Evolutionary conservation across 2,797 vertebrate species (phyloP).

Genomic region (Echeneis naucrates): DNA sequence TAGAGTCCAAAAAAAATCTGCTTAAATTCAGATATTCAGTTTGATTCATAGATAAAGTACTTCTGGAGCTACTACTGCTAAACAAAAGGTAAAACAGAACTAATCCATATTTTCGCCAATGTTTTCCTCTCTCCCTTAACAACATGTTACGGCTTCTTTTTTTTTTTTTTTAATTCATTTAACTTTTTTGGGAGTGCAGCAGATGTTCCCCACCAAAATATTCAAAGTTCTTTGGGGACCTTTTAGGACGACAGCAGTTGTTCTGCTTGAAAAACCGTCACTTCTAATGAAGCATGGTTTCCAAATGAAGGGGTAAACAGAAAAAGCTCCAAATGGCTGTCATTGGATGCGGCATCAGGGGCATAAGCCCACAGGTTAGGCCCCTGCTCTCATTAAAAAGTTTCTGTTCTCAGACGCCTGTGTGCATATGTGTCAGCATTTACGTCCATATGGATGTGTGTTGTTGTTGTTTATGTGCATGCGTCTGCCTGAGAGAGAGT

Average conservation of each 20-base stretch:
- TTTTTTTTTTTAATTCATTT: constrained; percentile 15
- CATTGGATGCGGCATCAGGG: constrained; percentile 45
- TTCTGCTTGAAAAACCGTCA: constrained; percentile 64
- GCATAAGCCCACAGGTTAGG: constrained; percentile 49
- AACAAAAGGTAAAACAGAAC: constrained; percentile 33
- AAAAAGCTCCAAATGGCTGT: constrained; percentile 58
- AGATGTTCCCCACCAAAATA: constrained; percentile 56
- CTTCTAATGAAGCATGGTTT: constrained; percentile 69
- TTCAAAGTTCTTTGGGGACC: constrained; percentile 52
- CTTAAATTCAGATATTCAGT: constrained; percentile 21
- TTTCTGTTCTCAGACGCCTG: constrained; percentile 20
- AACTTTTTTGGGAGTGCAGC: constrained; percentile 24
- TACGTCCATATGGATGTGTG: constrained; percentile 12
- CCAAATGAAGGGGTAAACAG: constrained; percentile 63
- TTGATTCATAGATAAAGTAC: constrained; percentile 31
- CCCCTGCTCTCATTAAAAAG: constrained; percentile 51
- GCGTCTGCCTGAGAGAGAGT: constrained; percentile 51
- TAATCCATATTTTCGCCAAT: constrained; percentile 1
- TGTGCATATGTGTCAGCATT: constrained; percentile 11
- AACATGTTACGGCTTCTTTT: constrained; percentile 7
- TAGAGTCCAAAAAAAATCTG: not conserved
- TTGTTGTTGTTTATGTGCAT: constrained; percentile 26
- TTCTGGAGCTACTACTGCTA: constrained; percentile 11
- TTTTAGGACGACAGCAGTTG: constrained; percentile 53
- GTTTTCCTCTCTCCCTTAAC: constrained; percentile 8